A percentile compares a stretch with the other conserved stretches of the same genome.
These are phyloP conservation scores for Sardina pilchardus DNA, from an alignment of 2,113 vertebrate genomes.

Conservation along the genomic window DNA sequence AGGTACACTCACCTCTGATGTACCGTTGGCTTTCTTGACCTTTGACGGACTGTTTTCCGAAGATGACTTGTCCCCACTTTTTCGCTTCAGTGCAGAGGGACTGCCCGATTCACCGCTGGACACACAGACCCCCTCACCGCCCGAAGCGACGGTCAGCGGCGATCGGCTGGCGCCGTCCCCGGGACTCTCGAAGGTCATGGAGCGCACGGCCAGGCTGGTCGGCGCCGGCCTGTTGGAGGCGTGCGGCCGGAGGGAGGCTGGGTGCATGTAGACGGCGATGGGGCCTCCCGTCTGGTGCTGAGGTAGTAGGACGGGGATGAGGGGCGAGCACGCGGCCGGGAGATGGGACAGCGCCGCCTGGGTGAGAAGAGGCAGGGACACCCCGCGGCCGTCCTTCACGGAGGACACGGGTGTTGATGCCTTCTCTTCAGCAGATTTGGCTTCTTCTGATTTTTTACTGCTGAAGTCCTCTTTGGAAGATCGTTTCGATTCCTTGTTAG, in stretches of 20 bases:
- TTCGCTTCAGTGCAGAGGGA: constrained; percentile 72
- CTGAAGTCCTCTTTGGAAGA: not conserved
- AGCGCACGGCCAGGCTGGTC: constrained; percentile 76
- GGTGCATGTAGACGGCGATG: constrained; percentile 81
- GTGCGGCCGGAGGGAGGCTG: constrained; percentile 72
- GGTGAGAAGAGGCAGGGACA: constrained; percentile 59
- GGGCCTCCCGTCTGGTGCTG: constrained; percentile 71
- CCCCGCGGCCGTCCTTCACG: constrained; percentile 18
- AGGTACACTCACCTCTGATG: constrained; percentile 58
- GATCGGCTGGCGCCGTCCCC: constrained; percentile 29
- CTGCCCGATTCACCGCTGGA: constrained; percentile 31
- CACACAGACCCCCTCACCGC: not conserved
- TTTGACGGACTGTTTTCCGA: constrained; percentile 70
- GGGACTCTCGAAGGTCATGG: constrained; percentile 74
- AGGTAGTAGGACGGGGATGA: constrained; percentile 81
- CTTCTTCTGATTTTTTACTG: constrained; percentile 63
- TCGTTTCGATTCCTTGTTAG: constrained; percentile 49
- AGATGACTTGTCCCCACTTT: constrained; percentile 32
- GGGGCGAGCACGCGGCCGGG: constrained; percentile 67
- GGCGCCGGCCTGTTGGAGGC: constrained; percentile 67
- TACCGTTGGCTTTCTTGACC: constrained; percentile 59
- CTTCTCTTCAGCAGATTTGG: constrained; percentile 46
- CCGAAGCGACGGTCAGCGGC: not conserved
- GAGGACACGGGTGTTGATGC: not conserved
- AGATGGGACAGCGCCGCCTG: constrained; percentile 64